Evolutionary conservation across 2,797 vertebrate species (phyloP).

Genomic region (Otus scops): DNA sequence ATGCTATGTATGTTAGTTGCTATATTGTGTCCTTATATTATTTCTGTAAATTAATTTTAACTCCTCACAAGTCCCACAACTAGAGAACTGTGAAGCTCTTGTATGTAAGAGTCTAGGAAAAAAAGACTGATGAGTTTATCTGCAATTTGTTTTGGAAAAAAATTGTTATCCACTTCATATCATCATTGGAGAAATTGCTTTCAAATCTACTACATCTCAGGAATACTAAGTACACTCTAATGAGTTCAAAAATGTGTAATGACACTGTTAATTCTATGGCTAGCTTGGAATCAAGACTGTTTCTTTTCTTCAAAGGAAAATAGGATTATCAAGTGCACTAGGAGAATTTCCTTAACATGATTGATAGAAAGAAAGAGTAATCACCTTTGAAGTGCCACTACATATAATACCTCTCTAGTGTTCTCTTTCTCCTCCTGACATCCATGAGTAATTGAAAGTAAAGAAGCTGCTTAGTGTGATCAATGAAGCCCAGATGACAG

Average conservation of each 20-base stretch:
- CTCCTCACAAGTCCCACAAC: background rate
- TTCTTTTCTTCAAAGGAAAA: slow-evolving; percentile 76
- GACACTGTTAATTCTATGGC: slow-evolving; percentile 71
- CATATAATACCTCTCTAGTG: slow-evolving; percentile 70
- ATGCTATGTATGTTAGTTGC: background rate
- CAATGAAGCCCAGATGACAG: slow-evolving; percentile 72
- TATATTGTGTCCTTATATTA: background rate
- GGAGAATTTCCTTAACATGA: slow-evolving; percentile 75
- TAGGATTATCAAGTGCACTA: slow-evolving; percentile 74
- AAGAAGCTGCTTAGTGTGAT: slow-evolving; percentile 73
- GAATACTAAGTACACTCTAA: slow-evolving; percentile 69
- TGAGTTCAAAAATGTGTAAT: slow-evolving; percentile 74
- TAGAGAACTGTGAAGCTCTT: background rate
- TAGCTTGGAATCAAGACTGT: slow-evolving; percentile 60
- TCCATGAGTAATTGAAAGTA: slow-evolving; percentile 74
- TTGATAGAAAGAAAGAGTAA: slow-evolving; percentile 79
- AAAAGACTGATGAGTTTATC: slow-evolving; percentile 10
- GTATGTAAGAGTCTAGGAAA: background rate
- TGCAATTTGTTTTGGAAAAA: slow-evolving; percentile 59
- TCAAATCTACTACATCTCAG: slow-evolving; percentile 59
- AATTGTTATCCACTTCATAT: slow-evolving; percentile 47
- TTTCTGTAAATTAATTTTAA: slow-evolving; percentile 37
- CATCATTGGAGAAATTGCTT: slow-evolving; percentile 64
- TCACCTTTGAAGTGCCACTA: slow-evolving; percentile 78
- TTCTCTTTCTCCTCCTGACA: slow-evolving; percentile 75